Percentiles rank a stretch among this genome's conserved stretches.
Evolutionary conservation across 2,113 vertebrate species (phyloP).

Genomic region (Hemicordylus capensis): DNA sequence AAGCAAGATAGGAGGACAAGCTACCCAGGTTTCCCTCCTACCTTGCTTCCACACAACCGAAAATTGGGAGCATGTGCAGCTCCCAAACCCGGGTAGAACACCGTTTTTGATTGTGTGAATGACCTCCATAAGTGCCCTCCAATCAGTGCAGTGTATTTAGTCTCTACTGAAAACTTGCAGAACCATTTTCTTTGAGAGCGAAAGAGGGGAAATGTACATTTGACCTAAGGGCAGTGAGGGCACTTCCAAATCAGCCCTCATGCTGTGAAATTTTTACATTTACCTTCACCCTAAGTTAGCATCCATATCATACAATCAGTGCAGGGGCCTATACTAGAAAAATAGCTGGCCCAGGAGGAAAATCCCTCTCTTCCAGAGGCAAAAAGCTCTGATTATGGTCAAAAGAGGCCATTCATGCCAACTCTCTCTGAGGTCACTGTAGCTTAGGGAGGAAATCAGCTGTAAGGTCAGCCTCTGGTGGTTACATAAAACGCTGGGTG

Average conservation of each 20-base stretch:
- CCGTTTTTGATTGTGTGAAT: no score
- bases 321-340: background rate
- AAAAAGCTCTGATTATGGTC: background rate
- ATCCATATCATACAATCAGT: background rate
- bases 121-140: no score
- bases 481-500: constrained; percentile 31
- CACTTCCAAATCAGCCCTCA: background rate
- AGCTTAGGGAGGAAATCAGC: constrained; percentile 7
- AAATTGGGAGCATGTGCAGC: no score
- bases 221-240: background rate
- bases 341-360: background rate
- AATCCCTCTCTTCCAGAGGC: background rate
- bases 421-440: background rate
- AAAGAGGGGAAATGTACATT: background rate
- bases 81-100: no score
- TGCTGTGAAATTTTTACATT: background rate
- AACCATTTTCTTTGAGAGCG: no score
- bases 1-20: no score
- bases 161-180: no score
- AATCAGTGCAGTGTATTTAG: no score
- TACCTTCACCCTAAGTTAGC: background rate
- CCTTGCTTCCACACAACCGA: no score
- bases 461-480: constrained; percentile 29
- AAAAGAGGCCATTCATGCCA: background rate
- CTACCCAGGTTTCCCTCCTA: no score